A percentile compares a stretch with the other conserved stretches of the same genome.
phyloP scores from a whole-genome alignment of 2,113 vertebrate genomes.

The Ibidorhyncha struthersii region DNA sequence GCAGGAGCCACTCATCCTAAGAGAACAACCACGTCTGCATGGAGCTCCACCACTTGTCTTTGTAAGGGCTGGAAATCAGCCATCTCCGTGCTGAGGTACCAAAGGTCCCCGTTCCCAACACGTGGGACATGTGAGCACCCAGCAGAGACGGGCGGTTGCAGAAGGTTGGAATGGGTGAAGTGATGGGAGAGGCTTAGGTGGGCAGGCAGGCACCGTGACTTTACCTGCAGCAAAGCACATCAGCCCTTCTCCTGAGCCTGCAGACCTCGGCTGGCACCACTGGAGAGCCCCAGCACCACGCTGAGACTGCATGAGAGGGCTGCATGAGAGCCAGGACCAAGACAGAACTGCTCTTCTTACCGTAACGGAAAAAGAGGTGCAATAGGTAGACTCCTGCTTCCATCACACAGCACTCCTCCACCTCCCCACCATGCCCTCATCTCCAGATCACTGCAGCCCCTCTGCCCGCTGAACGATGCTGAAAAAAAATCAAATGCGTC shows the following conservation, averaged over 20 bases:
- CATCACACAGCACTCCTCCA: background rate
- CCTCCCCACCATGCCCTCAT: background rate
- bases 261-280: fast-evolving
- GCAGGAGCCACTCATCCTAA: background rate
- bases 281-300: background rate
- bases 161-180: background rate
- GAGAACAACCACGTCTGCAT: fast-evolving
- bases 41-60: background rate
- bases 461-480: background rate
- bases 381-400: background rate
- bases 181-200: background rate
- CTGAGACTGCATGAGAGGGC: background rate
- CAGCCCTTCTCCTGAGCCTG: background rate
- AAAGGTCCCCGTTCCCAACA: background rate
- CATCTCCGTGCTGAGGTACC: background rate
- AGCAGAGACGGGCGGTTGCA: fast-evolving
- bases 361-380: background rate
- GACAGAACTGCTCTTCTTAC: background rate
- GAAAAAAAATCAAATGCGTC: background rate
- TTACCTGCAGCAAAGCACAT: background rate
- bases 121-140: background rate
- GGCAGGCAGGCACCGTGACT: background rate
- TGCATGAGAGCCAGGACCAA: background rate
- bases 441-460: background rate
- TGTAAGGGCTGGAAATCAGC: background rate